Percentiles rank a stretch among this genome's conserved stretches.
phyloP scores from a whole-genome alignment of 2,113 vertebrate species.

The Mola mola region DNA sequence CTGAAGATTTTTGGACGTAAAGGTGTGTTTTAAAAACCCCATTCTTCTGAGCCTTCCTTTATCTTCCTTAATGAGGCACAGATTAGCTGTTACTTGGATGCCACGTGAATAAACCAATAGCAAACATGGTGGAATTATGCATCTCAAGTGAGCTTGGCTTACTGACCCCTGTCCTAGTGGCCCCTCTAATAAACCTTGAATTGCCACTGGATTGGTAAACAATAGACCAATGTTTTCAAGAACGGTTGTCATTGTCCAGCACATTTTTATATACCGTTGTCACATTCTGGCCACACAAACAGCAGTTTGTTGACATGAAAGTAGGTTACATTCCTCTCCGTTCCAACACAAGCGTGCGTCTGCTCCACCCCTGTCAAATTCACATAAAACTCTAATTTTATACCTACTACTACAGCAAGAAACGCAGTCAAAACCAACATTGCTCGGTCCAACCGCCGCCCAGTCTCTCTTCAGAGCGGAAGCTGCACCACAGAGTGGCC shows the following conservation, averaged over 20 bases:
- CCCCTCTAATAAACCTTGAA: constrained; percentile 12
- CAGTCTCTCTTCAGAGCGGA: constrained; percentile 81
- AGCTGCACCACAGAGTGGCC: constrained; percentile 87
- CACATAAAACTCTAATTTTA: constrained; percentile 75
- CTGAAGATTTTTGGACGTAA: too few species aligned
- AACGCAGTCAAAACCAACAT: constrained; percentile 84
- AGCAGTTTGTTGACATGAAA: constrained; percentile 61
- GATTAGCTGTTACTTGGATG: too few species aligned
- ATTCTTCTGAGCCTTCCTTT: too few species aligned
- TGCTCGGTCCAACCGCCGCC: constrained; percentile 80
- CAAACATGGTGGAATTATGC: background rate
- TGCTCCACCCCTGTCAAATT: constrained; percentile 53
- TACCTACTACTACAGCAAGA: constrained; percentile 77
- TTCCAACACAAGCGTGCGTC: constrained; percentile 49
- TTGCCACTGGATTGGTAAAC: constrained; percentile 30
- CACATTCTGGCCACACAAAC: constrained; percentile 16
- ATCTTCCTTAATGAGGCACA: too few species aligned
- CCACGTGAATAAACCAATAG: too few species aligned
- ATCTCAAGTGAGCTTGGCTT: too few species aligned
- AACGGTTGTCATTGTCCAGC: constrained; percentile 1
- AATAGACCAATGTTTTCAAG: constrained; percentile 14
- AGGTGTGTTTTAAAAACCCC: too few species aligned
- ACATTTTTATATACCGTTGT: constrained; percentile 25
- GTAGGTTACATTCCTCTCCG: constrained; percentile 66
- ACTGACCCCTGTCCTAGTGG: background rate